Evolutionary conservation across 2,888 invertebrate species (phyloP), one percentile per base, ranked within the genome.

Genomic region (Cordilura impudica): DNA sequence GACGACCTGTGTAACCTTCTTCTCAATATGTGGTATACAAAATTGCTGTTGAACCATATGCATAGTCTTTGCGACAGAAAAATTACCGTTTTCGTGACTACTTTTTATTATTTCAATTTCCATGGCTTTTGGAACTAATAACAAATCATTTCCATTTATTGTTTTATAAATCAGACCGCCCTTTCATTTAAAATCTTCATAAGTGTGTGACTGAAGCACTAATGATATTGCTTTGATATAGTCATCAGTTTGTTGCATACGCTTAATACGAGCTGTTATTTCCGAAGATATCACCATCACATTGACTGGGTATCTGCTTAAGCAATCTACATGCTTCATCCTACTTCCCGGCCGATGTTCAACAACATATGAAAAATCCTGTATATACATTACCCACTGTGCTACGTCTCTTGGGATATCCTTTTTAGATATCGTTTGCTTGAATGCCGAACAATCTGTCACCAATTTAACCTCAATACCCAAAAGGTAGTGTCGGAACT

Each of bases 321-420:
- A 66, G 18, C 69, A 53, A 49, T 73, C 61, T 7, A 76, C 75
- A 43, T 73, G 80, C 29, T 80, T 80, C 69, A 80, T 72, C 4
- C 66, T 45, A 18, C 19, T 61, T 5, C 31, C 65, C 23, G 65
- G 19, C 2, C 58, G 61, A 23, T 76, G 67, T 31, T 80, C 72
- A 26, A 69, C 58, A 1, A 14, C 53, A 8, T 77, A 83, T 29
- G 81, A 54, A 60, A 80, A 85, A 31, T 84, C 83, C 72, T 83
- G 73, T 4, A 84, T 18, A 35, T 83, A 60, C 63, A 84, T 58
- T 72, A 79, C 16, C 84, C 69, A 84, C 58, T 82, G 80, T n/a
- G 82, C 79, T 1, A 84, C 81, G 65, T 81, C 76, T 23, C 82
- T 65, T 14, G 78, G 75, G 12, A 82, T 45, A 51, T 84, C 81